Evolutionary conservation across 2,888 invertebrate genomes (phyloP).

Genomic region (Metalampra italica): DNA sequence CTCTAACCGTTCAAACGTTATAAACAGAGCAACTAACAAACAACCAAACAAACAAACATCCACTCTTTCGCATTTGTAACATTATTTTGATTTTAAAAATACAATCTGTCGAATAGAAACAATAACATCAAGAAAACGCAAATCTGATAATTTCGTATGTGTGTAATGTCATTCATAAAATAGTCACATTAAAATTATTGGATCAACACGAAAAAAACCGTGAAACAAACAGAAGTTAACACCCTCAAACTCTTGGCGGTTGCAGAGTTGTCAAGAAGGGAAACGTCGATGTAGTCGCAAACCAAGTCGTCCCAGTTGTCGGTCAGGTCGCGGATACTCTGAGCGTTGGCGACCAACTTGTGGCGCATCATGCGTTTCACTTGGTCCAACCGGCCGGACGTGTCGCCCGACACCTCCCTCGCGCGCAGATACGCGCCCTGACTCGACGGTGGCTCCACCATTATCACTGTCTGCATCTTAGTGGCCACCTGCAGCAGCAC

Average conservation of each 20-base stretch:
- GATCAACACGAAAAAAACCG: too few species aligned
- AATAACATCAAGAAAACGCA: too few species aligned
- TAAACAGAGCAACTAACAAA: background rate
- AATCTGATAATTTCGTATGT: too few species aligned
- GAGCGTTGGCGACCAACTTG: slow-evolving; percentile 49
- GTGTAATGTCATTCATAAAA: too few species aligned
- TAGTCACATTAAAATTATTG: too few species aligned
- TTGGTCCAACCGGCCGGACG: slow-evolving; percentile 37
- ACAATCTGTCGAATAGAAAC: too few species aligned
- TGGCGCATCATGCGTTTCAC: slow-evolving; percentile 58
- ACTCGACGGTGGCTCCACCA: slow-evolving; percentile 46
- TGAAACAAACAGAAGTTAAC: too few species aligned
- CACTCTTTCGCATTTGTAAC: background rate
- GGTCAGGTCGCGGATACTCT: slow-evolving; percentile 52
- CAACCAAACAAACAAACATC: background rate
- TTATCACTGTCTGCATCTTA: slow-evolving; percentile 47
- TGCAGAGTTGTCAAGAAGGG: slow-evolving; percentile 26
- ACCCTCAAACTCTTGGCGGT: background rate
- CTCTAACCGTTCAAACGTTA: too few species aligned
- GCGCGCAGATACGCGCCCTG: slow-evolving; percentile 33
- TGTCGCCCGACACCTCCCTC: slow-evolving; percentile 34
- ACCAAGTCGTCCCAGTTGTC: slow-evolving; percentile 62
- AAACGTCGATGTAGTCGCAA: slow-evolving; percentile 61
- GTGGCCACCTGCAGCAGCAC: slow-evolving; percentile 55
- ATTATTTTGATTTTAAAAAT: too few species aligned